These are phyloP conservation scores for Agelastica alni DNA, from an alignment of 2,888 invertebrate species.

Conservation along the genomic window DNA sequence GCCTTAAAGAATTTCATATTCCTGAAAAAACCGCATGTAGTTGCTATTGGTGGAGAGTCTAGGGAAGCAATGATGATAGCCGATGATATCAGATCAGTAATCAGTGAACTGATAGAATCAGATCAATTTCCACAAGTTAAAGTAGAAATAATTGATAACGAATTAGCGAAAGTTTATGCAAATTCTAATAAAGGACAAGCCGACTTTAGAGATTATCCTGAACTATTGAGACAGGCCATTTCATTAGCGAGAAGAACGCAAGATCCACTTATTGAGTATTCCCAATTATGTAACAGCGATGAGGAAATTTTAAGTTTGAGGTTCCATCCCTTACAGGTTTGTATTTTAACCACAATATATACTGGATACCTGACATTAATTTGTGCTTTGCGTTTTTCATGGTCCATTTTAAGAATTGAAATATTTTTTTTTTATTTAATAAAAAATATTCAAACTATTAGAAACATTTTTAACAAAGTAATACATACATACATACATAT, in stretches of 20 bases:
- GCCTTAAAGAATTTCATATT: slow-evolving; percentile 79
- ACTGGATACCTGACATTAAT: too few species aligned
- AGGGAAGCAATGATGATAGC: slow-evolving; percentile 83
- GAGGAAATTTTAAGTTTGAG: slow-evolving; percentile 95
- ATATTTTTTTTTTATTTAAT: too few species aligned
- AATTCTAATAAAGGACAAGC: slow-evolving; percentile 82
- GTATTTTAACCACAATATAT: too few species aligned
- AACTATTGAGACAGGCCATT: slow-evolving; percentile 86
- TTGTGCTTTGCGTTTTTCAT: too few species aligned
- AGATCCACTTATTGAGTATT: slow-evolving; percentile 95
- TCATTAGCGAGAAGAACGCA: slow-evolving; percentile 90
- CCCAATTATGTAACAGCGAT: slow-evolving; percentile 93
- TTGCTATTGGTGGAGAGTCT: slow-evolving; percentile 81
- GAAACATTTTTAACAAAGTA: too few species aligned
- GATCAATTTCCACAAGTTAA: slow-evolving; percentile 86
- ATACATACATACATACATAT: too few species aligned
- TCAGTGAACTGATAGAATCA: slow-evolving; percentile 75
- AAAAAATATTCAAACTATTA: too few species aligned
- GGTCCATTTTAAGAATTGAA: too few species aligned
- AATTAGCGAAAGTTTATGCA: slow-evolving; percentile 89
- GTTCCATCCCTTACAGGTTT: slow-evolving; percentile 80
- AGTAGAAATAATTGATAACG: slow-evolving; percentile 93
- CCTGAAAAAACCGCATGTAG: slow-evolving; percentile 90
- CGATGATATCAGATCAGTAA: slow-evolving; percentile 74
- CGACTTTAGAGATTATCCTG: slow-evolving; percentile 93